Conservation (phyloP, 1,140 invertebrate species). For the Coboldia fuscipes region DNA sequence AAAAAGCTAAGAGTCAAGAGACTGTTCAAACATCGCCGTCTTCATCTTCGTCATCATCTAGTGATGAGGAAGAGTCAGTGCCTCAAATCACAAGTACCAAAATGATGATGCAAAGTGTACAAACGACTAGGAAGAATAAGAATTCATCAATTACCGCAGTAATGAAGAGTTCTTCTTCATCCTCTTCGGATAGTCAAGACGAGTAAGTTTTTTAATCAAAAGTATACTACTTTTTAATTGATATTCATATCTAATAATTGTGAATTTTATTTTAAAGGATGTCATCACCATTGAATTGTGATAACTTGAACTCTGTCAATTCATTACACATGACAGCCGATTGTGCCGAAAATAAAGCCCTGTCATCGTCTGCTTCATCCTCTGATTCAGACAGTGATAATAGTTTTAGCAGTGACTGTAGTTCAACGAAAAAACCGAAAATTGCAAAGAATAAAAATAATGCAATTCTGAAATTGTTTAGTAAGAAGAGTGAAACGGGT, state of each 20-base stretch:
- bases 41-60: conserved; percentile 1
- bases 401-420: conserved; percentile 9
- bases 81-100: background rate
- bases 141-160: background rate
- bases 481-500: conserved; percentile 29
- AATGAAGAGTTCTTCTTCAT: background rate
- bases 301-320: too few relatives aligned
- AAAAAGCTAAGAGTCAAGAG: conserved; percentile 4
- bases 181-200: background rate
- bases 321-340: background rate
- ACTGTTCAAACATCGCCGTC: background rate
- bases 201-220: conserved; percentile 1
- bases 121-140: background rate
- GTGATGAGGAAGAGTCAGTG: background rate
- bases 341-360: background rate
- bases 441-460: conserved; percentile 46
- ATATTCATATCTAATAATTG: too few relatives aligned
- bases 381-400: conserved; percentile 23
- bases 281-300: too few relatives aligned
- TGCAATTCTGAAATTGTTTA: conserved; percentile 41
- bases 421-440: conserved; percentile 15
- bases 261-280: too few relatives aligned
- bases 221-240: too few relatives aligned
- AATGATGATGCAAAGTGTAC: background rate
- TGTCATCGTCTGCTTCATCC: conserved; percentile 10